Base-by-base conservation (phyloP, 1,140 invertebrate species). In the Sipha flava region DNA sequence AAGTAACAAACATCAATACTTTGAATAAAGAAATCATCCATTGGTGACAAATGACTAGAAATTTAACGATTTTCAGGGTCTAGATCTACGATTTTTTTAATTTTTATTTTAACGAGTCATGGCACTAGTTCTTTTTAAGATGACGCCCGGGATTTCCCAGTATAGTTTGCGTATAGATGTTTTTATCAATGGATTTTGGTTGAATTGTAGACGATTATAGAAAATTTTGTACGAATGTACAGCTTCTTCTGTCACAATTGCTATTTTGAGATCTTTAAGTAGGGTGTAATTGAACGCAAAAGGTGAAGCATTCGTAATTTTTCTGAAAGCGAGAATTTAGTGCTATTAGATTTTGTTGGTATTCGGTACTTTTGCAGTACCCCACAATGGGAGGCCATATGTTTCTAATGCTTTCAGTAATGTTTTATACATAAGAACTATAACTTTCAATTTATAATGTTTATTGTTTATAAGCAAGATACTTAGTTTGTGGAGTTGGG, bases 341-440 rank as follows among this genome's bases (percentile, higher is more conserved):
- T 52, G 34, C 82, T 81, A 52, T 83, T 84, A 29, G 82, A 82
- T 29, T 84, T 81, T 31, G n/a, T n/a, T n/a, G n/a, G n/a, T n/a
- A n/a, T n/a, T n/a, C n/a, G n/a, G n/a, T n/a, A n/a, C n/a, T n/a
- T 79, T 82, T 18, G 84, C 82, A 31, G 79, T 81, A 29, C 83
- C 84, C 84, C 83, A 85, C 12, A 85, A 66, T 80, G 84, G 82
- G 14, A 84, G 81, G 12, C 84, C 85, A 80, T 85, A 84, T 14
- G 79, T n/a, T 83, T 84, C 84, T 12, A 85, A 80, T n/a, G 85
- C 84, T 79, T 84, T 84, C 7, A 85, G 79, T 1, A 85, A 82
- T 3, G 40, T 26, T 54, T 84, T 83, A 77, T 85, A 84, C 2
- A 85, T 40, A 12, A 83, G 62, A 4, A 84, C n/a, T 82, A 85